A percentile compares a stretch with the other conserved stretches of the same genome.
Evolutionary conservation across 2,113 vertebrate genomes (phyloP).

Genomic region (Solea solea): DNA sequence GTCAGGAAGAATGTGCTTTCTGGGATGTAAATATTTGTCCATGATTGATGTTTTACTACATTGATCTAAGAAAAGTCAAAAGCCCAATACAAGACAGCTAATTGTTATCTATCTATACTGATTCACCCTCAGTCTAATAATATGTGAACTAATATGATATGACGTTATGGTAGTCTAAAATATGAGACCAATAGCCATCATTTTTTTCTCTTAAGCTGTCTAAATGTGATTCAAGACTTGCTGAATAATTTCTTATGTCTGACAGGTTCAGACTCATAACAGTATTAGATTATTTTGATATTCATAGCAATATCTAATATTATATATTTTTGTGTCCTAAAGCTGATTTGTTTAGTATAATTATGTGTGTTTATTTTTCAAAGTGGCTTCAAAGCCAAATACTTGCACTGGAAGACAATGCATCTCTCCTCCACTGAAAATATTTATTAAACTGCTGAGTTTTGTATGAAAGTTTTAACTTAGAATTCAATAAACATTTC

Average conservation of each 20-base stretch:
- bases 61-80: conserved; percentile 19
- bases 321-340: conserved; percentile 62
- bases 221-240: conserved; percentile 39
- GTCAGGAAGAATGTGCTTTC: conserved; percentile 48
- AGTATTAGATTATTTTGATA: conserved; percentile 70
- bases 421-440: conserved; percentile 68
- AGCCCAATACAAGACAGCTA: conserved; percentile 23
- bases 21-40: conserved; percentile 49
- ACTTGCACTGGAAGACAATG: conserved; percentile 79
- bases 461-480: conserved; percentile 55
- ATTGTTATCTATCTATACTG: conserved; percentile 2
- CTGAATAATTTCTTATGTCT: conserved; percentile 61
- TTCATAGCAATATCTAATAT: conserved; percentile 67
- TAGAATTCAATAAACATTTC: conserved; percentile 72
- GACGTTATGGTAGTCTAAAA: conserved; percentile 19
- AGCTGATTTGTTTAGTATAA: conserved; percentile 62
- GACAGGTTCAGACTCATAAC: conserved; percentile 77
- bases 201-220: conserved; percentile 24
- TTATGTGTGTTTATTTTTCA: conserved; percentile 58
- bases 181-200: conserved; percentile 25
- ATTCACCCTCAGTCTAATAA: conserved; percentile 22
- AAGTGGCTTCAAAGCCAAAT: conserved; percentile 59
- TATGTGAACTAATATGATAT: conserved; percentile 52
- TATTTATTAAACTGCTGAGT: conserved; percentile 70
- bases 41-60: conserved; percentile 17